Conservation (phyloP, 2,113 vertebrate species). For the pig (Sus scrofa) region DNA sequence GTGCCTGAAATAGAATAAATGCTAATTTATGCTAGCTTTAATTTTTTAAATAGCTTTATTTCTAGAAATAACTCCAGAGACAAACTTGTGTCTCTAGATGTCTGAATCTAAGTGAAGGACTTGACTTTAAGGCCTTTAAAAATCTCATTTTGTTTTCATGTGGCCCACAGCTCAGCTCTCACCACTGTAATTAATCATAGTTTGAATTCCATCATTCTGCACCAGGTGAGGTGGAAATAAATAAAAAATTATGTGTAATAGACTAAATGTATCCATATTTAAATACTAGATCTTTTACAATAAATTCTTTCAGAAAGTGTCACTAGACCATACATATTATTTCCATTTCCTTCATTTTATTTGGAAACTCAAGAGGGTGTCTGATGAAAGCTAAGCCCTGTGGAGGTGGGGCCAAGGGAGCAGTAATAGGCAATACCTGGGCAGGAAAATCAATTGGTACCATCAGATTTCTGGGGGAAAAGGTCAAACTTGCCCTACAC, state of each 20-base stretch:
- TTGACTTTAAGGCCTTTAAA: background rate
- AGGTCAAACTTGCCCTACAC: background rate
- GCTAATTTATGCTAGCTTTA: background rate
- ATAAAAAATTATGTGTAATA: background rate
- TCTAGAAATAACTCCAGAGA: constrained; percentile 10
- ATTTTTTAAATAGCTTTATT: background rate
- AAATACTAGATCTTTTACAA: constrained; percentile 6
- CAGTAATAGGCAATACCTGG: accelerated
- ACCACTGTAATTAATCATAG: background rate
- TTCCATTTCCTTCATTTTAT: background rate
- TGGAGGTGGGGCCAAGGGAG: too few species aligned
- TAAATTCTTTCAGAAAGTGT: background rate
- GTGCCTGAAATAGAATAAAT: background rate
- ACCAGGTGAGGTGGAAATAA: background rate
- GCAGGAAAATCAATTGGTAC: background rate
- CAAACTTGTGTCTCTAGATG: background rate
- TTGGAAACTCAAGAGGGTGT: background rate
- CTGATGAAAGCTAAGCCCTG: background rate
- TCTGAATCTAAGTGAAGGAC: background rate
- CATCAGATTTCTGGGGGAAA: background rate
- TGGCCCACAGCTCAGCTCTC: background rate
- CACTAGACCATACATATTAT: background rate
- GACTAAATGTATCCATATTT: background rate
- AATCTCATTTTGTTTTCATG: background rate
- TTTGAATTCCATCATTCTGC: background rate